phyloP scores from a whole-genome alignment of 2,888 invertebrate species.

The Agrilus biguttatus region DNA sequence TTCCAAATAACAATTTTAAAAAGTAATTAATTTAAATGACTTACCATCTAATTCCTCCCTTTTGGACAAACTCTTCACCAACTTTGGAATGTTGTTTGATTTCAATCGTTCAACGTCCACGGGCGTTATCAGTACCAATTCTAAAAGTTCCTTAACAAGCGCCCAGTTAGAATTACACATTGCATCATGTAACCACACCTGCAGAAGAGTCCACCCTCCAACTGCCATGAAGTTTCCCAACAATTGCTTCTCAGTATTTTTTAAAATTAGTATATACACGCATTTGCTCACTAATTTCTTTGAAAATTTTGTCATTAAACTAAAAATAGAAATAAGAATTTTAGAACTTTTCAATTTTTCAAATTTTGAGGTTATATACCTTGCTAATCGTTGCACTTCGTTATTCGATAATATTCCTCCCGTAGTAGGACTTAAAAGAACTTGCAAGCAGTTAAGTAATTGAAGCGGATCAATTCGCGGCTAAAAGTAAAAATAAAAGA shows the following conservation, averaged over 20 bases:
- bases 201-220: slow-evolving; percentile 85
- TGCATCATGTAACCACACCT: slow-evolving; percentile 82
- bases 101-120: slow-evolving; percentile 83
- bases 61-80: slow-evolving; percentile 77
- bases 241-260: slow-evolving; percentile 69
- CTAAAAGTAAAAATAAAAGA: slow-evolving; percentile 45
- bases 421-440: slow-evolving; percentile 56
- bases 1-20: neutral
- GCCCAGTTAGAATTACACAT: slow-evolving; percentile 74
- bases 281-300: slow-evolving; percentile 92
- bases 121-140: slow-evolving; percentile 72
- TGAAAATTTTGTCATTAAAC: slow-evolving; percentile 90
- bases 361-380: slow-evolving; percentile 40
- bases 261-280: slow-evolving; percentile 84
- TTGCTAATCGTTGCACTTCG: slow-evolving; percentile 77
- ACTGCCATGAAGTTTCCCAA: slow-evolving; percentile 78
- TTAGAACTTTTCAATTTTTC: neutral
- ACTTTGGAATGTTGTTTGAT: slow-evolving; percentile 81
- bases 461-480: slow-evolving; percentile 86
- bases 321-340: slow-evolving; percentile 34
- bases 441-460: slow-evolving; percentile 75
- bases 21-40: slow-evolving; percentile 19
- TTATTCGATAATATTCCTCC: slow-evolving; percentile 81
- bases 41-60: slow-evolving; percentile 70
- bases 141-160: slow-evolving; percentile 72